phyloP scores from a whole-genome alignment of 2,797 vertebrate genomes.

The Spheniscus humboldti region DNA sequence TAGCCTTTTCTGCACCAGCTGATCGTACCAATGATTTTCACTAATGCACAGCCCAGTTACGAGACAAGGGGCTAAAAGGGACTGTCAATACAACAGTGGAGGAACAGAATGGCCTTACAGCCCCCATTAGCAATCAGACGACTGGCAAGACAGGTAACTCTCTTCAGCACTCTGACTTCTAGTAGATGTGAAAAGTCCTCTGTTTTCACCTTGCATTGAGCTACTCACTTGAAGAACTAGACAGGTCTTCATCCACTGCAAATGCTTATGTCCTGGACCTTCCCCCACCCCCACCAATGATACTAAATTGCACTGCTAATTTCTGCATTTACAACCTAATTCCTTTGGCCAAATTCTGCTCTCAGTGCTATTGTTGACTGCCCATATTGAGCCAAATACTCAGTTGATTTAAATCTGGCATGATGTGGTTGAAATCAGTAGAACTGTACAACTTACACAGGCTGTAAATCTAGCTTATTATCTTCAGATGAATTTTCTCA shows the following conservation, averaged over 20 bases:
- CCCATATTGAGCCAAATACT: not conserved
- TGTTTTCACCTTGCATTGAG: rapidly evolving
- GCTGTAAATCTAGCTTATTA: not conserved
- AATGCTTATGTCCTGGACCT: not conserved
- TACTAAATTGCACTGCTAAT: not conserved
- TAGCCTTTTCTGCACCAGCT: not conserved
- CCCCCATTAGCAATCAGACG: rapidly evolving
- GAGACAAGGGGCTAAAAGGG: not conserved
- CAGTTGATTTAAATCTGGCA: not conserved
- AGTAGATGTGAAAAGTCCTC: not conserved
- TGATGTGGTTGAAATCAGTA: not conserved
- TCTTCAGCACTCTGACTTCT: not conserved
- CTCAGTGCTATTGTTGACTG: not conserved
- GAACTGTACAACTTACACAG: not conserved
- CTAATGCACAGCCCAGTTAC: not conserved
- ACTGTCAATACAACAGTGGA: not conserved
- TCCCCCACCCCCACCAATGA: rapidly evolving
- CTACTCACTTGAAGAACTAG: not conserved
- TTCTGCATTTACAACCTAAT: not conserved
- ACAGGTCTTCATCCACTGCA: not conserved
- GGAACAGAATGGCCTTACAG: not conserved
- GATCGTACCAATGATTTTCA: rapidly evolving
- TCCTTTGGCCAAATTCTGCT: not conserved
- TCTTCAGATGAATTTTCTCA: not conserved
- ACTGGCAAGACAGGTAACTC: not conserved